These are phyloP conservation scores for Bovichtus diacanthus DNA, from an alignment of 2,797 vertebrate genomes.

Conservation along the genomic window DNA sequence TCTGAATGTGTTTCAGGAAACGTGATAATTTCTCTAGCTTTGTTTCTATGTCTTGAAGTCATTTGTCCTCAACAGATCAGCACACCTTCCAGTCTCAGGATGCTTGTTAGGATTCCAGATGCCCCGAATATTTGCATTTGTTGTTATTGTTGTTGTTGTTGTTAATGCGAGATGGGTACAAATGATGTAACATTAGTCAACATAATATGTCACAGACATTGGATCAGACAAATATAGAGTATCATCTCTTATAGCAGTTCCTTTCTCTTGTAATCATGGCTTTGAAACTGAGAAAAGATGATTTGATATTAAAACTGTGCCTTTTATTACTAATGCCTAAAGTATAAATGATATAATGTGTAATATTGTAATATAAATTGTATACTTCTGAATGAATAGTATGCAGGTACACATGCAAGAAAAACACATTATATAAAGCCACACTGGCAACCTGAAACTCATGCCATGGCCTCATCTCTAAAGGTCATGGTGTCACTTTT, in stretches of 20 bases:
- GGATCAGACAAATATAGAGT: not conserved
- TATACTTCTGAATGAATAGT: not conserved
- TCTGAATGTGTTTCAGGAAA: not conserved
- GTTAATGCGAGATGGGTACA: not conserved
- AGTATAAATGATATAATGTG: not conserved
- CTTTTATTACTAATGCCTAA: not conserved
- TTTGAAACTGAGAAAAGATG: not conserved
- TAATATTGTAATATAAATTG: too few species aligned
- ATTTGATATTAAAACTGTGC: not conserved
- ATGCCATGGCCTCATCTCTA: not conserved
- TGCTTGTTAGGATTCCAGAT: slow-evolving; percentile 1
- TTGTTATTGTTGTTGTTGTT: too few species aligned
- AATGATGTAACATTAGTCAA: not conserved
- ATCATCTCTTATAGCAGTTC: not conserved
- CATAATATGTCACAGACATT: slow-evolving; percentile 7
- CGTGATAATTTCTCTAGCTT: not conserved
- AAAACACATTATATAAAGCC: not conserved
- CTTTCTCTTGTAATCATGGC: slow-evolving; percentile 4
- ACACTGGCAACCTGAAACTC: not conserved
- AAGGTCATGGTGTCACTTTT: slow-evolving; percentile 2
- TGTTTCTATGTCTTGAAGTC: not conserved
- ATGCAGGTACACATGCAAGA: not conserved
- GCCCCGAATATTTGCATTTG: slow-evolving; percentile 10
- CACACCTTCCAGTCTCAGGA: not conserved
- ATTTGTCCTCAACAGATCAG: too few species aligned